Evolutionary conservation across 2,113 vertebrate genomes (phyloP), one percentile per base, ranked within the genome.

Genomic region (Euleptes europaea): DNA sequence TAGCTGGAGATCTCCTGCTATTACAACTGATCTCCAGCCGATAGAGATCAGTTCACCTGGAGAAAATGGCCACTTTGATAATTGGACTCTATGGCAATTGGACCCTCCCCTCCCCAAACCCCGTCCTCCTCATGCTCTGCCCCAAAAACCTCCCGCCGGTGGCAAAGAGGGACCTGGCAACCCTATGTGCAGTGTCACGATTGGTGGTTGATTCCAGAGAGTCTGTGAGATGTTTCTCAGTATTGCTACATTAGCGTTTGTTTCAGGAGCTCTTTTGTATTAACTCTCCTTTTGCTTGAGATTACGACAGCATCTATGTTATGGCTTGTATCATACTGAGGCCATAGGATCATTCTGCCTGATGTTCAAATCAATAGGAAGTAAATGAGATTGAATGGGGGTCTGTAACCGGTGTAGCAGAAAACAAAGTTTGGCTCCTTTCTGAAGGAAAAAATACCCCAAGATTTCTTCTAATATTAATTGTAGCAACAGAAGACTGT

Each of bases 401-500:
- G 23, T 19, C 23, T 15, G 3, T 0, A 0, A 42, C 31, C 31
- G 14, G 44, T 63, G 63, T 33, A 19, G 65, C 40, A 0, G 0
- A 51, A 80, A 72, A 1, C 0, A 0, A 15, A 47, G n/a, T 67
- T 12, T 1, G 0, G 6, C 84, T 35, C 14, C 33, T 26, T 38
- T 44, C 15, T 4, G 26, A 42, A 65, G 63, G 31, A 31, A 78
- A 42, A 54, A n/a, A 84, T 0, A 67, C 71, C 11, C 4, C n/a
- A n/a, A n/a, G n/a, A n/a, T 49, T 10, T 76, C 31, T 87, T 88
- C 5, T 63, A 84, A 78, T 42, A 70, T 65, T 15, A 57, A 44
- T 15, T 86, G 14, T 9, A 12, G 77, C 47, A 26, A 0, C 33
- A 51, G 26, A 51, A 73, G 70, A 63, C 35, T 87, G 65, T 51